Conservation (phyloP, 2,113 vertebrate species). For the Cavia porcellus region DNA sequence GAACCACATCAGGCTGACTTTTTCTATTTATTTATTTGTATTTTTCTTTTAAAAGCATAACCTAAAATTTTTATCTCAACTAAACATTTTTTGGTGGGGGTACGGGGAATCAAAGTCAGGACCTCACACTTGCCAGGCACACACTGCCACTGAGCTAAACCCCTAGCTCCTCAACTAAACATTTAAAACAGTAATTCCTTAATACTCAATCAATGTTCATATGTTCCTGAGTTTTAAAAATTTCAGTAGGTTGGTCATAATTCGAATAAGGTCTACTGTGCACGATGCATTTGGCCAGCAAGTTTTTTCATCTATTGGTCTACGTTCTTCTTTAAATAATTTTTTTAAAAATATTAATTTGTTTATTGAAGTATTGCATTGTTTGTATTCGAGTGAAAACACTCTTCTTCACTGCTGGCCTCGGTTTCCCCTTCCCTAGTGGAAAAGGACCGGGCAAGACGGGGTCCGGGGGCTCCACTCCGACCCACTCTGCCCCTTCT, state of each 20-base stretch:
- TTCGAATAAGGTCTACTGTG: neutral
- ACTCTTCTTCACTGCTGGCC: neutral
- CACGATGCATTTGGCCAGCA: neutral
- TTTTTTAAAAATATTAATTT: neutral
- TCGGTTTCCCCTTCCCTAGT: too few species aligned
- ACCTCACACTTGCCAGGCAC: too few species aligned
- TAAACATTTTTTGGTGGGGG: neutral
- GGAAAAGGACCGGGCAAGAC: neutral
- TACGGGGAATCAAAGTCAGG: too few species aligned
- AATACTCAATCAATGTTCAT: neutral
- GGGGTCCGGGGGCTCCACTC: neutral
- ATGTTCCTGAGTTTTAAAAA: neutral
- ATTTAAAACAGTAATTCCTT: neutral
- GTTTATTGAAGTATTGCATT: neutral
- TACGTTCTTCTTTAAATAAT: neutral
- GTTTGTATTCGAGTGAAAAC: neutral
- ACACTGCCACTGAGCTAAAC: too few species aligned
- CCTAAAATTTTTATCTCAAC: neutral
- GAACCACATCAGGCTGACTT: neutral
- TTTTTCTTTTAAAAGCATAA: constrained; percentile 13
- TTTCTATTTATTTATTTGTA: neutral
- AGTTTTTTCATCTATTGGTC: neutral
- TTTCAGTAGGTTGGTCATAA: neutral
- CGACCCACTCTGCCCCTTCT: neutral
- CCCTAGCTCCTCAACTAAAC: neutral